Evolutionary conservation across 2,797 vertebrate species (phyloP), one percentile per base, ranked within the genome.

Genomic region (Spinus pinus): DNA sequence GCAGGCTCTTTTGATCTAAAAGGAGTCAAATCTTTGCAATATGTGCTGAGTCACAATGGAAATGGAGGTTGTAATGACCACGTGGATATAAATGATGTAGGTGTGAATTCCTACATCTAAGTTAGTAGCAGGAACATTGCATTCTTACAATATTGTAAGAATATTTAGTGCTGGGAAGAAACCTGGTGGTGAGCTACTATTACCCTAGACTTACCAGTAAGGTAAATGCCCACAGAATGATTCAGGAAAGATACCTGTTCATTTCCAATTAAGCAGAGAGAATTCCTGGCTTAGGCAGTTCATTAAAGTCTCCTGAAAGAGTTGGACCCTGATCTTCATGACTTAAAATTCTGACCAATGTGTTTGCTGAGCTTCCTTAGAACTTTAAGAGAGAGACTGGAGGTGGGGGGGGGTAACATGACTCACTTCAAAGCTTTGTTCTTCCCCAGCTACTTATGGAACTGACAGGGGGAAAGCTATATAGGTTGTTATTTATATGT

Each of bases 401-500:
- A 41, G 62, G 47, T 66, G 53, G 85, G 53, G 85, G 53, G 37
- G 72, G 44, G 51, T 70, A 80, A 71, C 42, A 50, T 80, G 88
- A 95, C 71, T 95, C 90, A 92, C 61, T 87, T 92, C 37, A 80
- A 89, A 87, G 74, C 65, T 94, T 95, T 95, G 81, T 89, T 95
- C 86, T 79, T 71, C 70, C 85, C 67, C 78, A 91, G 14, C 51
- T 92, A 31, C 89, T 95, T 89, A 53, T 5, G 69, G 87, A 87
- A 86, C 70, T 78, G 81, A 65, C 74, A 79, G 39, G 42, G 71
- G 42, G 62, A 89, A 92, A 41, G 65, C 54, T 88, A 91, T 80
- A 87, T 67, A 72, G 92, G 72, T 87, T 95, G 78, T 85, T 93
- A 82, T 87, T 94, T 93, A 65, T 91, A 90, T 69, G 70, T 39